Conservation (phyloP, 2,113 vertebrate genomes). For the Cephalopholis sonnerati region DNA sequence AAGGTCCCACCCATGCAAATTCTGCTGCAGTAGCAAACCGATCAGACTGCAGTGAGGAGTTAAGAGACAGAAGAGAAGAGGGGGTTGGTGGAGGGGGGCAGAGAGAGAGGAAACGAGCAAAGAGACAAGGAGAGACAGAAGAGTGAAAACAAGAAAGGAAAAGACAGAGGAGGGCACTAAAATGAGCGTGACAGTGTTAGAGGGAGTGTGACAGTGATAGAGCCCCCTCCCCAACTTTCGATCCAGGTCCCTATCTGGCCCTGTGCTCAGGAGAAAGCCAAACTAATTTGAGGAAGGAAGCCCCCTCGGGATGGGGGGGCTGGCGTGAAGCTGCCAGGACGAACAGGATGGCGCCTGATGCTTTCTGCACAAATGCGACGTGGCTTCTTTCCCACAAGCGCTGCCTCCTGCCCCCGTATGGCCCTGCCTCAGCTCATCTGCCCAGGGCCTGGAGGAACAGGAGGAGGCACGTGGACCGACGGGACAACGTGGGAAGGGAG, state of each 20-base stretch:
- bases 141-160: constrained; percentile 2
- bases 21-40: constrained; percentile 60
- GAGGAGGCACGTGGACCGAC: constrained; percentile 40
- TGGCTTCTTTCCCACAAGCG: constrained; percentile 58
- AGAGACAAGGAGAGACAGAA: constrained; percentile 25
- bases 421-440: constrained; percentile 39
- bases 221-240: neutral
- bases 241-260: constrained; percentile 25
- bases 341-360: constrained; percentile 30
- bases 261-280: constrained; percentile 25
- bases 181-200: constrained; percentile 25
- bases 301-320: constrained; percentile 10
- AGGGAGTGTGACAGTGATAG: constrained; percentile 1
- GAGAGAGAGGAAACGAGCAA: neutral
- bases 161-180: constrained; percentile 16
- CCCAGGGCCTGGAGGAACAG: neutral
- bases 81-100: neutral
- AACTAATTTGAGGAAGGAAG: constrained; percentile 41
- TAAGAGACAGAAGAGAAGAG: constrained; percentile 1
- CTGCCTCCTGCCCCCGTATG: constrained; percentile 60
- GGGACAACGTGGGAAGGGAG: neutral
- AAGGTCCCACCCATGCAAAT: constrained; percentile 46
- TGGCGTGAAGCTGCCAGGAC: constrained; percentile 23
- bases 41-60: constrained; percentile 63
- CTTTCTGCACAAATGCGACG: constrained; percentile 58